Base-by-base conservation (phyloP, 2,888 invertebrate genomes). In the Xanthia togata region DNA sequence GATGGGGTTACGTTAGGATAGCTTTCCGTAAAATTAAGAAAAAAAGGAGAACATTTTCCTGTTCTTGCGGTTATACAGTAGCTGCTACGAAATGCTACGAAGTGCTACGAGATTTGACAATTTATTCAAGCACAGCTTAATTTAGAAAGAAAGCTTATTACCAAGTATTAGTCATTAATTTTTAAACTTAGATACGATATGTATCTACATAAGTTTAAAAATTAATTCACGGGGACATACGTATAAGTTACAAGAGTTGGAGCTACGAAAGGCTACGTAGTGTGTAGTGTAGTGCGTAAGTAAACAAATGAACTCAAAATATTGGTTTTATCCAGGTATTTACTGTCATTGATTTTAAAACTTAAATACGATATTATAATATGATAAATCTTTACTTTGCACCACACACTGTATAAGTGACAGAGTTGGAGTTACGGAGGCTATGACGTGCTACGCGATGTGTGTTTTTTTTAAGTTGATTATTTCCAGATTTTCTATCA, bases 51-150 rank as follows among this genome's bases (percentile, higher is more conserved):
- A 20, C 8, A 41, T 26, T 59, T 59, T 67, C 14, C 20, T 44
- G 31, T 44, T 63, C 0, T 26, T 35, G 35, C 17, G 23, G n/a
- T 53, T 55, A 55, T 17, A 44, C n/a, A 41, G 17, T 74, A 38
- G 23, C 35, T 60, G 26, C 50, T 73, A 81, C 63, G 74, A 44
- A 60, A 60, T 69, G 59, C 59, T 73, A 81, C 63, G 74, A 44
- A 60, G 50, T 69, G 59, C 59, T 69, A 35, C 59, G 53, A 59
- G 35, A 76, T 53, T 60, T 74, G n/a, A 17, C 9, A 41, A 26
- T 14, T 62, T n/a, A 44, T 74, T 73, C n/a, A 31, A 53, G 9
- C 8, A 60, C 8, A 50, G 11, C 11, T 20, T 73, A 2, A n/a
- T 44, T 31, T 4, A 9, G 17, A 31, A 31, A 59, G 17, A n/a